Evolutionary conservation across 2,888 invertebrate genomes (phyloP), one percentile per base, ranked within the genome.

Genomic region (Anagyrus pseudococci): DNA sequence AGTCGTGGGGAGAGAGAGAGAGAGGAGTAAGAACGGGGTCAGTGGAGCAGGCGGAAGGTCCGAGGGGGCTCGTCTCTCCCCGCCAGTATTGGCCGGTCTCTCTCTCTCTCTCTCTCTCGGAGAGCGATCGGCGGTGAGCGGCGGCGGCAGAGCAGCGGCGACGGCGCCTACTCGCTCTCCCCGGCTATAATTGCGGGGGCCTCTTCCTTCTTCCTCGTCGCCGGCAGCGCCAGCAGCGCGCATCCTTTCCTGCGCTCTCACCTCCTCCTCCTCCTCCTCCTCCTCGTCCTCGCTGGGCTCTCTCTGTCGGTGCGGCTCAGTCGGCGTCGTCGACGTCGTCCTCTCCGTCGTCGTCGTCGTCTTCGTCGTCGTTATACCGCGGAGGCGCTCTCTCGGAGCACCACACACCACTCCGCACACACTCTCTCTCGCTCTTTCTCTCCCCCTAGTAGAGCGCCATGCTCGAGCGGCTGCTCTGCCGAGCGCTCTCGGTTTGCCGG

Each of bases 41-140:
- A 64, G 64, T 64, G 52, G 64, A 52, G 40, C 64, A 59, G 47
- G 41, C 56, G 59, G 52, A 59, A 56, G 64, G 53, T 60, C 49
- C 58, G 37, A 47, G 25, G 43, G 62, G 58, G 48, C 56, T 57
- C 61, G 55, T 61, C 29, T 29, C 29, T 29, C 29, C 55, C 43
- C 10, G 48, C 1, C 7, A n/a, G 8, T 23, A 37, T 41, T n/a
- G 53, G 47, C 50, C 56, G 40, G 26, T 49, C 43, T 33, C 20
- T 33, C n/a, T 8, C 26, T 17, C 26, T 19, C 33, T 26, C 4
- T n/a, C 19, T 17, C 52, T 7, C 29, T n/a, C 22, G n/a, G n/a
- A n/a, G n/a, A n/a, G n/a, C n/a, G n/a, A n/a, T n/a, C n/a, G n/a
- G n/a, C n/a, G n/a, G n/a, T n/a, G n/a, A n/a, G n/a, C n/a, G n/a